Percentiles rank a stretch among this genome's conserved stretches.
These are phyloP conservation scores for Hippocampus zosterae DNA, from an alignment of 2,113 vertebrate genomes.

Conservation along the genomic window DNA sequence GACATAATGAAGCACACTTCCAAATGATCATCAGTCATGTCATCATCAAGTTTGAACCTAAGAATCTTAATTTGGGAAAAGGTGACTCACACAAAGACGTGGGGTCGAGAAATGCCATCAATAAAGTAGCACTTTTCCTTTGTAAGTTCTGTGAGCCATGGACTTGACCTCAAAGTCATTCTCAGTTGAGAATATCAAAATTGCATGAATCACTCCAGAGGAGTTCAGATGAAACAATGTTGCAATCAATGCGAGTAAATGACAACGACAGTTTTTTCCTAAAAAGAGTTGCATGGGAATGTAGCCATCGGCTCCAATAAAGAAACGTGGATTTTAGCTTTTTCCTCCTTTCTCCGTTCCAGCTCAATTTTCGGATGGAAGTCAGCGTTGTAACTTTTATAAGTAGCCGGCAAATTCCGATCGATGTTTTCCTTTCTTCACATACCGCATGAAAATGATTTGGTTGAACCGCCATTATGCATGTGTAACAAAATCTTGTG, in stretches of 20 bases:
- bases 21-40: no score
- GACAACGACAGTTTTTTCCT: conserved; percentile 24
- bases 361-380: conserved; percentile 11
- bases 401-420: neutral
- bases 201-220: neutral
- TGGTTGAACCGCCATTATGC: no score
- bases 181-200: neutral
- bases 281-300: conserved; percentile 16
- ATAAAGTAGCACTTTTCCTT: neutral
- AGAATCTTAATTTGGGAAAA: no score
- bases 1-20: no score
- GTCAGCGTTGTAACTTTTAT: neutral
- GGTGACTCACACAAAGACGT: no score
- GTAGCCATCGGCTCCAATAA: conserved; percentile 6
- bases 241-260: conserved; percentile 4
- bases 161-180: neutral
- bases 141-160: neutral
- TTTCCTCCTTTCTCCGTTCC: conserved; percentile 20
- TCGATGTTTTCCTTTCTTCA: neutral
- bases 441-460: no score
- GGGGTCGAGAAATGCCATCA: no score
- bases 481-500: no score
- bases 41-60: no score
- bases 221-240: neutral
- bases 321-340: conserved; percentile 10